Evolutionary conservation across 2,113 vertebrate species (phyloP).

Genomic region (Eidolon helvum): DNA sequence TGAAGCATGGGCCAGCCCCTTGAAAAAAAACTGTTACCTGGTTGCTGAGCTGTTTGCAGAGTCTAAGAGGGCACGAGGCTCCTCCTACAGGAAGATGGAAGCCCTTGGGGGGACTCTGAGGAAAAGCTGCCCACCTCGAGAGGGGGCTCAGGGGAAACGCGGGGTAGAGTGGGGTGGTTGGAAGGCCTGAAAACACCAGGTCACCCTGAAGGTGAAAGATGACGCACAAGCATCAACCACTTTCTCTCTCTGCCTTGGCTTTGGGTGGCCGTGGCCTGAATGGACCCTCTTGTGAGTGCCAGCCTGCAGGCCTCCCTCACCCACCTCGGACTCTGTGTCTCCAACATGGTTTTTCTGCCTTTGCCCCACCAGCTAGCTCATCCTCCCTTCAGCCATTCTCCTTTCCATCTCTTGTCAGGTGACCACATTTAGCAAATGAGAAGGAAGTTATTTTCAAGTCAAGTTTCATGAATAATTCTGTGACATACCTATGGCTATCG

Average conservation of each 20-base stretch:
- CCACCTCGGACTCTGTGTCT: not conserved
- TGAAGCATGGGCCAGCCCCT: not conserved
- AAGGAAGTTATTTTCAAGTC: not conserved
- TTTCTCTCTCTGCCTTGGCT: not conserved
- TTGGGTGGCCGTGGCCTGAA: not conserved
- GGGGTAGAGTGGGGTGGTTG: not conserved
- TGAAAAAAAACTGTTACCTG: not conserved
- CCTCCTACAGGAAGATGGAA: not conserved
- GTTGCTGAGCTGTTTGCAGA: not conserved
- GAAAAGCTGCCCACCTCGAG: rapidly evolving
- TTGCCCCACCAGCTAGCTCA: not conserved
- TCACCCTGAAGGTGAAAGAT: not conserved
- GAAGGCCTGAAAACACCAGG: too few species aligned
- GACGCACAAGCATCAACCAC: not conserved
- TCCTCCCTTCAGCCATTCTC: not conserved
- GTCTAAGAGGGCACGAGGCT: not conserved
- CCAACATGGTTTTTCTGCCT: not conserved
- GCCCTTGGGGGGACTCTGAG: not conserved
- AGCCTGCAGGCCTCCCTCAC: not conserved
- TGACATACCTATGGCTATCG: not conserved
- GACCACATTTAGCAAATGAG: not conserved
- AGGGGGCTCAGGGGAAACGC: not conserved
- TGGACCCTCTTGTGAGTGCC: not conserved
- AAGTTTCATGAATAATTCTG: not conserved
- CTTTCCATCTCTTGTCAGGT: not conserved